These are phyloP conservation scores for Troilus luridus DNA, from an alignment of 2,888 invertebrate genomes.

Conservation along the genomic window DNA sequence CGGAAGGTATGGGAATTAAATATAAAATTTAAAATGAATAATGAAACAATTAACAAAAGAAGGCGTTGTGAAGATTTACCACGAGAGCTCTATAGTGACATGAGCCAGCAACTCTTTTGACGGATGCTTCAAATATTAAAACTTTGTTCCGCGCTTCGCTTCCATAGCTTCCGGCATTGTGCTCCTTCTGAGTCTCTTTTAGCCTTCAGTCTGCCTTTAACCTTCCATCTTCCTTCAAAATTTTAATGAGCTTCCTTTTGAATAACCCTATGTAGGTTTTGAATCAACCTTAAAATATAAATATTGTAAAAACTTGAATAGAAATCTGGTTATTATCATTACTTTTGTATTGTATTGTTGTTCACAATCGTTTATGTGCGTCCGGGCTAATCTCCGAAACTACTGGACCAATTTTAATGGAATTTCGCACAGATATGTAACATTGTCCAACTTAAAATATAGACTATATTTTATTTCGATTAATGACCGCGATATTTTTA, in stretches of 20 bases:
- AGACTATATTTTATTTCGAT: too few relatives aligned
- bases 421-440: too few relatives aligned
- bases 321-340: too few relatives aligned
- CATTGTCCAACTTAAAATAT: too few relatives aligned
- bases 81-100: not conserved
- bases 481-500: too few relatives aligned
- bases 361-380: too few relatives aligned
- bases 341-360: too few relatives aligned
- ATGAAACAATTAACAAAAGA: constrained; percentile 6
- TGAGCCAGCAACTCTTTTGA: not conserved
- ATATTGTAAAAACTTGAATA: not conserved
- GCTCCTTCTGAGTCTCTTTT: not conserved
- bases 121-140: constrained; percentile 18
- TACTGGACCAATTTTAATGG: too few relatives aligned
- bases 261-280: constrained; percentile 2
- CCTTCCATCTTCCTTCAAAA: not conserved
- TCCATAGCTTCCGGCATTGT: constrained; percentile 25
- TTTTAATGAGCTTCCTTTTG: constrained; percentile 26
- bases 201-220: not conserved
- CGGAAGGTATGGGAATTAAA: not conserved
- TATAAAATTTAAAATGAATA: not conserved
- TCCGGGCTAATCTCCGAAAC: too few relatives aligned
- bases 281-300: not conserved
- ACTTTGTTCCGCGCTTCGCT: not conserved
- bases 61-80: not conserved